Conservation (phyloP, 2,113 vertebrate species). For the Numida meleagris region DNA sequence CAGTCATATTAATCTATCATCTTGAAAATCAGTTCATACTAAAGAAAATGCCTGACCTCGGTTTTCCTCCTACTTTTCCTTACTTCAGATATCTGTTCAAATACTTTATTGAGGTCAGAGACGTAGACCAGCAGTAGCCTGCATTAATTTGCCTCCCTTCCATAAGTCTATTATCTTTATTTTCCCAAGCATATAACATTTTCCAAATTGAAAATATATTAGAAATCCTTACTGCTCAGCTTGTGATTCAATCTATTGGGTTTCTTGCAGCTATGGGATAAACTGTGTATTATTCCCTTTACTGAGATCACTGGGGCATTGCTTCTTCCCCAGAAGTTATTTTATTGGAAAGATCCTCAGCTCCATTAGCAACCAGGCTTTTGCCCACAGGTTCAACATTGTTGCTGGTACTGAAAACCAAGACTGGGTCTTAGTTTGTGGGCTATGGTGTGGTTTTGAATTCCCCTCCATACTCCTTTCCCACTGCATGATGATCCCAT, state of each 20-base stretch:
- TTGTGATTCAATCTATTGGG: neutral
- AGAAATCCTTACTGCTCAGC: neutral
- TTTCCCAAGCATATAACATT: neutral
- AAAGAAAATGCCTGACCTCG: neutral
- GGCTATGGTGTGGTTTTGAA: neutral
- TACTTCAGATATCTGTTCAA: neutral
- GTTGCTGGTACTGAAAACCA: neutral
- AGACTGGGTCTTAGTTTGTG: neutral
- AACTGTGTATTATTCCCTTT: neutral
- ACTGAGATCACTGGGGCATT: neutral
- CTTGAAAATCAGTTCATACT: neutral
- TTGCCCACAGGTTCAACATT: neutral
- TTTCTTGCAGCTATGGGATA: neutral
- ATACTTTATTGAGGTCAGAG: neutral
- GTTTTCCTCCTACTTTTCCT: neutral
- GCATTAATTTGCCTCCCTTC: neutral
- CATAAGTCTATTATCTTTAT: neutral
- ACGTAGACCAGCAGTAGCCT: neutral
- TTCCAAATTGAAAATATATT: neutral
- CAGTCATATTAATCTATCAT: neutral
- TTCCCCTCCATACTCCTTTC: neutral
- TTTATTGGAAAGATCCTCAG: neutral
- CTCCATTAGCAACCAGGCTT: neutral
- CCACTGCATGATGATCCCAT: neutral
- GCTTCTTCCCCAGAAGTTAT: neutral